A percentile compares a stretch with the other conserved stretches of the same genome.
Evolutionary conservation across 2,113 vertebrate species (phyloP).

Genomic region (Clinocottus analis): DNA sequence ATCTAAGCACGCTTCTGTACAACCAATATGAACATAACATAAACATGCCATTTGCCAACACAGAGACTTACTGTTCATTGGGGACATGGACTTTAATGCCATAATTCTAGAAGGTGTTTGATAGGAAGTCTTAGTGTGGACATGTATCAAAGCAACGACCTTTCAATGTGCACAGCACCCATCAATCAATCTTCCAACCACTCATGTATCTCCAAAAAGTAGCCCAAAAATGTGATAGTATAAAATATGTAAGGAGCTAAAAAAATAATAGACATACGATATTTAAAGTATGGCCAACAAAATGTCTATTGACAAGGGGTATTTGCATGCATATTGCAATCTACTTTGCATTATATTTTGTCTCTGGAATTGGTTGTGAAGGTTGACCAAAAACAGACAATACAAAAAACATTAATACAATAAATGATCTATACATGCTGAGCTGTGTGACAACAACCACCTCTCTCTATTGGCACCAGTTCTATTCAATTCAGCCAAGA

Average conservation of each 20-base stretch:
- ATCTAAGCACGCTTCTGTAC: slow-evolving; percentile 31
- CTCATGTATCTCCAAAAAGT: slow-evolving; percentile 3
- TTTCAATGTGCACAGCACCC: slow-evolving; percentile 23
- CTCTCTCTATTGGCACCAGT: too few relatives aligned
- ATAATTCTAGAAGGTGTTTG: slow-evolving; percentile 17
- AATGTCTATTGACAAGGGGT: background rate
- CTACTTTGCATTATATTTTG: background rate
- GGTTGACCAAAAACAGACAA: background rate
- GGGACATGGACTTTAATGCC: slow-evolving; percentile 22
- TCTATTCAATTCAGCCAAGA: background rate
- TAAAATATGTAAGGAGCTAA: slow-evolving; percentile 1
- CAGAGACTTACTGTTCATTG: background rate
- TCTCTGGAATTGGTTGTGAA: background rate
- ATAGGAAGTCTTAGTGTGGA: slow-evolving; percentile 14
- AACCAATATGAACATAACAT: slow-evolving; percentile 20
- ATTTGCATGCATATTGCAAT: background rate
- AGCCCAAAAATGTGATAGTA: background rate
- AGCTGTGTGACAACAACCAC: background rate
- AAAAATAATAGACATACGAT: background rate
- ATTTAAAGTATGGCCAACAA: slow-evolving; percentile 3
- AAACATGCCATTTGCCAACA: slow-evolving; percentile 41
- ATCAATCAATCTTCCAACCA: background rate
- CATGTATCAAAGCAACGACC: slow-evolving; percentile 34
- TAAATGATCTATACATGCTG: background rate
- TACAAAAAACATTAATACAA: background rate